Base-by-base conservation (phyloP, 2,888 invertebrate species). In the Selenia dentaria region DNA sequence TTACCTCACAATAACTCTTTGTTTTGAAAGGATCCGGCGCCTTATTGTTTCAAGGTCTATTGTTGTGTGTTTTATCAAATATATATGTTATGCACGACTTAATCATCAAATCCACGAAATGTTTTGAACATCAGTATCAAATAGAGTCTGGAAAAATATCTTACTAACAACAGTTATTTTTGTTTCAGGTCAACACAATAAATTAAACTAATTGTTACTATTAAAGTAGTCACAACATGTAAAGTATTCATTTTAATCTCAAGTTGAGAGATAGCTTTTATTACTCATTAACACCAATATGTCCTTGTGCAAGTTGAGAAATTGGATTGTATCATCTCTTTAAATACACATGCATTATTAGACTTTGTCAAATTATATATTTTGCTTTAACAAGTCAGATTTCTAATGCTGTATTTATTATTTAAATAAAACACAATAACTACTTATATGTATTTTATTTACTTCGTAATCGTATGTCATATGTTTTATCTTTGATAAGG, bases 401-500 rank as follows among this genome's bases (percentile, higher is more conserved):
- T 4, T 28, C 8, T 9, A 38, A 29, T 35, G 24, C 27, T 24
- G 54, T 51, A 54, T 56, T 62, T 57, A 52, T 58, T 52, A 57
- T 40, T 12, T 41, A 60, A 59, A 18, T 59, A 62, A 57, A 64
- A 52, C 33, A 29, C 20, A 33, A 32, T 36, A 43, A 53, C 27
- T 28, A 31, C 41, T 36, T 22, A 36, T 9, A 31, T 12, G 2
- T 29, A n/a, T 37, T 47, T 46, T 44, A 11, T 43, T 49, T 51
- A 35, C 12, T 32, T 42, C 22, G 5, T 14, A 22, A 13, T 10
- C n/a, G 3, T 22, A 2, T 6, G 16, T 6, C 0, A 20, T 22
- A 20, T 35, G 9, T 8, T 37, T 45, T 54, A 58, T 78, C 95
- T 92, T 67, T 94, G 94, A 72, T 97, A 97, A 0, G 97, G 96